These are phyloP conservation scores for Styela clava DNA, from an alignment of 23 tunicate genomes.

Conservation along the genomic window DNA sequence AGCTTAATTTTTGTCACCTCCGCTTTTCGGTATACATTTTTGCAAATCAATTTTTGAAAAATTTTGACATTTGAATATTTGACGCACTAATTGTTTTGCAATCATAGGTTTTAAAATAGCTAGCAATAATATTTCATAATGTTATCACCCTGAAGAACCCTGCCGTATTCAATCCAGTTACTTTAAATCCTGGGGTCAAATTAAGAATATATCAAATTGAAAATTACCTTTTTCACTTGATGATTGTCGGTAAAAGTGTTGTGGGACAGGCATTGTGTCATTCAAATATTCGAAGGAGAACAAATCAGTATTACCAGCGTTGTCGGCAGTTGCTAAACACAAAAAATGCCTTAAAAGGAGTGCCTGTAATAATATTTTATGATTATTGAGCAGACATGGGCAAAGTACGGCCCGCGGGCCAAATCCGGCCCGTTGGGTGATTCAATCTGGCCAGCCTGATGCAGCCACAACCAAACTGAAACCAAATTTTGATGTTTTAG, in stretches of 20 bases:
- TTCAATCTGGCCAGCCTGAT: not conserved
- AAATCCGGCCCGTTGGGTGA: not conserved
- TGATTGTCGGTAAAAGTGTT: not conserved
- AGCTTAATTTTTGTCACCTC: too few relatives aligned
- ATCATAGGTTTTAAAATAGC: not conserved
- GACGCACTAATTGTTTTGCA: too few relatives aligned
- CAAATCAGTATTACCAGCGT: not conserved
- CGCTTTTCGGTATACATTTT: too few relatives aligned
- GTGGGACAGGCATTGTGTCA: not conserved
- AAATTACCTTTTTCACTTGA: not conserved
- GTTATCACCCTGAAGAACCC: not conserved
- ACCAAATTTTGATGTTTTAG: too few relatives aligned
- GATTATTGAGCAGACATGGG: too few relatives aligned
- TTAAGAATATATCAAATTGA: too few relatives aligned
- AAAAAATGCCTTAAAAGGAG: not conserved
- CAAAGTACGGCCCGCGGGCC: too few relatives aligned
- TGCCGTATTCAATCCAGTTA: too few relatives aligned
- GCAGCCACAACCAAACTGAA: not conserved
- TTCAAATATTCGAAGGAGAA: not conserved
- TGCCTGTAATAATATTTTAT: not conserved
- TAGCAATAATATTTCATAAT: not conserved
- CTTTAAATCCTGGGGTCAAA: too few relatives aligned
- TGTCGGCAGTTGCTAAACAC: not conserved
- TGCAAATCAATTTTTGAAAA: too few relatives aligned
- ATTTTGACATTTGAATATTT: too few relatives aligned